Evolutionary conservation across 2,113 vertebrate species (phyloP).

Genomic region (Periophthalmus modestus): DNA sequence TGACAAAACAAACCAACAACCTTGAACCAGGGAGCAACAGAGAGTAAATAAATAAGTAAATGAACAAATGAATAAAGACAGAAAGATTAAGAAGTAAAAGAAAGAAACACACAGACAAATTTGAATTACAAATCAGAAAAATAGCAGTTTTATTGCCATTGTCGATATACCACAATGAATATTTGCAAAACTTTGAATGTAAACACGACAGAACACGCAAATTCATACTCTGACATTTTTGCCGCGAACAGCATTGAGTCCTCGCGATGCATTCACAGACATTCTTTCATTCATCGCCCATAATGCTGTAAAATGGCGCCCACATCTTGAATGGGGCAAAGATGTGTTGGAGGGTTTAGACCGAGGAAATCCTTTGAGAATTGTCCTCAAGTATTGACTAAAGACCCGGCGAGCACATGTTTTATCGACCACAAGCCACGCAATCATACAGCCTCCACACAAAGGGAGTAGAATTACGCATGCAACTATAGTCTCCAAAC

Average conservation of each 20-base stretch:
- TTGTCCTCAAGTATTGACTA: conserved; percentile 57
- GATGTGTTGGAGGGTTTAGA: conserved; percentile 40
- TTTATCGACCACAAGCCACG: conserved; percentile 58
- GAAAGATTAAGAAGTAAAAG: too few relatives aligned
- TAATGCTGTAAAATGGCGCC: neutral
- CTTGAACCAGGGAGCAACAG: conserved; percentile 37
- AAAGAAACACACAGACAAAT: too few relatives aligned
- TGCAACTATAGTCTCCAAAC: conserved; percentile 30
- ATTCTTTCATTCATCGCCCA: neutral
- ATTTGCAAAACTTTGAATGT: too few relatives aligned
- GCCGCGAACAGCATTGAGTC: neutral
- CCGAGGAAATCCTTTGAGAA: conserved; percentile 53
- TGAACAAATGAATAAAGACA: neutral
- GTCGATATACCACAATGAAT: too few relatives aligned
- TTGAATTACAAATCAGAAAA: too few relatives aligned
- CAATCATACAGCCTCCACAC: conserved; percentile 47
- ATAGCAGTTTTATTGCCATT: too few relatives aligned
- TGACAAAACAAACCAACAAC: conserved; percentile 63
- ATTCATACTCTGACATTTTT: neutral
- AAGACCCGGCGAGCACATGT: conserved; percentile 57
- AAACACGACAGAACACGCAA: too few relatives aligned
- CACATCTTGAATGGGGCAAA: conserved; percentile 44
- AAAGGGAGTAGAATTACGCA: conserved; percentile 41
- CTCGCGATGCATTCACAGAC: neutral
- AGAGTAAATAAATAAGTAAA: neutral